Evolutionary conservation across 2,797 vertebrate genomes (phyloP), one percentile per base, ranked within the genome.

Genomic region (Micrastur ruficollis): DNA sequence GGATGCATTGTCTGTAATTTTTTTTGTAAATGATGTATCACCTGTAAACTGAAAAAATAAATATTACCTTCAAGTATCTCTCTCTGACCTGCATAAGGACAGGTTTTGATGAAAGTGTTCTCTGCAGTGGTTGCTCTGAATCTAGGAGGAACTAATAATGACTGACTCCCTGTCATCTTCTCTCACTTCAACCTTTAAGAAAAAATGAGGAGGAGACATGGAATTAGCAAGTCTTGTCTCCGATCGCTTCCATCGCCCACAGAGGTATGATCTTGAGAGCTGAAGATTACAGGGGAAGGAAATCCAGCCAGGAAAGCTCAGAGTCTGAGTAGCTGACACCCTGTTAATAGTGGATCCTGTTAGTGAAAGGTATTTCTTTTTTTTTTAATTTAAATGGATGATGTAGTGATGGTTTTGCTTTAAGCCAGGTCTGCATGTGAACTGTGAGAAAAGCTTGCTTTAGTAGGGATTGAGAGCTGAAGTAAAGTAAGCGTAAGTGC

Each of bases 31-130:
- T 98, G 97, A 98, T 63, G 83, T 97, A 95, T 97, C 97, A 98
- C 95, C 92, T 98, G 98, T 98, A 98, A 98, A 98, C 97, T 97
- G 97, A 97, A 95, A 93, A 97, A 98, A 98, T 98, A 98, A 98
- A 98, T 98, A 97, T 72, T 98, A 97, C 96, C 96, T 97, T 97
- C 95, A 96, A 97, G 94, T 96, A 81, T 90, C 95, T 96, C 95
- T 97, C 95, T 97, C 96, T 94, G 86, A 92, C 80, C 94, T 83
- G 53, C 75, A 63, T 95, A 88, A 95, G 91, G 71, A 61, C 65
- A 96, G 93, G 81, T 91, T 89, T 76, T 80, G 74, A 26, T 76
- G 62, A 23, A 86, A 29, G 55, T 7, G 29, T 27, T 81, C 50
- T 56, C 70, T 80, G 44, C 42, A 71, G 50, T 29, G 29, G 27